These are phyloP conservation scores for Dascyllus trimaculatus DNA, from an alignment of 2,113 vertebrate genomes.

Conservation along the genomic window DNA sequence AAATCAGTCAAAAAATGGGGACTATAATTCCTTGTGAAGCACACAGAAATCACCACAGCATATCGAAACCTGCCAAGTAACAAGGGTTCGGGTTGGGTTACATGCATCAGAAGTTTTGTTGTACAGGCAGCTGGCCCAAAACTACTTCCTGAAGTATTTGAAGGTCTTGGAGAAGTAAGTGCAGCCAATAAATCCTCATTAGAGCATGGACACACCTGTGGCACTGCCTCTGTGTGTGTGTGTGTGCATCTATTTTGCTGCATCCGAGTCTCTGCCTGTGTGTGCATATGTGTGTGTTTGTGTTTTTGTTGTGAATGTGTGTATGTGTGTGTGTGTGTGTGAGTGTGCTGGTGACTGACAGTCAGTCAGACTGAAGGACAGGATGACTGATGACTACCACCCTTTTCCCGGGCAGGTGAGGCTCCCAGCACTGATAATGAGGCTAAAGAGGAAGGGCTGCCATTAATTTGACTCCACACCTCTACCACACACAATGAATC, in stretches of 20 bases:
- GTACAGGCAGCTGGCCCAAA: slow-evolving; percentile 6
- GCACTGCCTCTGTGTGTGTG: slow-evolving; percentile 18
- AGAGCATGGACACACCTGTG: slow-evolving; percentile 45
- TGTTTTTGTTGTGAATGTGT: not conserved
- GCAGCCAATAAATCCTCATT: slow-evolving; percentile 72
- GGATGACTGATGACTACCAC: slow-evolving; percentile 80
- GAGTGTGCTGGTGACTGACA: slow-evolving; percentile 57
- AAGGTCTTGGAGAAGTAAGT: slow-evolving; percentile 38
- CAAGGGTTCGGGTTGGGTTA: too few relatives aligned
- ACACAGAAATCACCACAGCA: not conserved
- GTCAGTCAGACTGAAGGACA: slow-evolving; percentile 66
- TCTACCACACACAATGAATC: slow-evolving; percentile 39
- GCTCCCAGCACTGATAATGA: slow-evolving; percentile 75
- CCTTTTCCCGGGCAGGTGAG: slow-evolving; percentile 64
- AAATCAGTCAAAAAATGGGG: too few relatives aligned
- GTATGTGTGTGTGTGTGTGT: slow-evolving; percentile 8
- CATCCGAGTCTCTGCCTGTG: not conserved
- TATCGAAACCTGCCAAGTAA: not conserved
- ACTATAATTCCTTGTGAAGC: too few relatives aligned
- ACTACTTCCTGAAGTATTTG: slow-evolving; percentile 27
- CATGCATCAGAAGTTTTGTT: not conserved
- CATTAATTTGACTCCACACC: slow-evolving; percentile 66
- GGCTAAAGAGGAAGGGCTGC: slow-evolving; percentile 64
- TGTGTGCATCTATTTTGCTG: slow-evolving; percentile 9
- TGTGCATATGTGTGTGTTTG: slow-evolving; percentile 16